Evolutionary conservation across 2,797 vertebrate genomes (phyloP), one percentile per base, ranked within the genome.

Genomic region (Gymnocypris eckloni): DNA sequence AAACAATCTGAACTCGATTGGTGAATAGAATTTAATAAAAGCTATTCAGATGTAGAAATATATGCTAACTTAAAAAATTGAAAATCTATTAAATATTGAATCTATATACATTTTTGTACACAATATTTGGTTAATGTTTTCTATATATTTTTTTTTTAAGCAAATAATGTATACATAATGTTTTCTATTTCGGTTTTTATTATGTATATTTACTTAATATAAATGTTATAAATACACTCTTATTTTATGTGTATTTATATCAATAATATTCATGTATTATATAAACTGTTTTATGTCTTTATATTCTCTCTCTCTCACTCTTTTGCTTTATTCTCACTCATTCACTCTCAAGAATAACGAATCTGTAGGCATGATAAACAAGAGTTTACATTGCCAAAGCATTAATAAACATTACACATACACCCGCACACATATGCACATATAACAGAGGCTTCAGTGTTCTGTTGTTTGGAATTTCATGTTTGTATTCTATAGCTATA

Each of bases 351-450:
- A 54, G 73, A 54, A 37, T 15, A 39, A 25, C 59, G 37, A 41
- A 15, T n/a, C 4, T 59, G 33, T 56, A 39, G 52, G 4, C 12
- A 41, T 59, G 6, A 76, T 54, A 76, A 54, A 20, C n/a, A 54
- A 54, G 13, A 16, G 16, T n/a, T 78, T 41, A 16, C 54, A 78
- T 59, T 59, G 37, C 20, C 37, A 78, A 78, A 78, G 7, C 33
- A 25, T 41, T 41, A 78, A 59, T 59, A 56, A 56, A 77, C 33
- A 77, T 77, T 56, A 16, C 52, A 41, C 33, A 77, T 41, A 77
- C 75, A 77, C 52, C 52, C 6, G 52, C 33, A 39, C 52, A 77
- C 52, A 41, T 77, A 39, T 56, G 50, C 10, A 22, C 28, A 76
- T 18, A 56, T n/a, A 56, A 56, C 12, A 54, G 50, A 77, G 52